Base-by-base conservation (phyloP, 2,888 invertebrate genomes). In the Plagodis dolabraria region DNA sequence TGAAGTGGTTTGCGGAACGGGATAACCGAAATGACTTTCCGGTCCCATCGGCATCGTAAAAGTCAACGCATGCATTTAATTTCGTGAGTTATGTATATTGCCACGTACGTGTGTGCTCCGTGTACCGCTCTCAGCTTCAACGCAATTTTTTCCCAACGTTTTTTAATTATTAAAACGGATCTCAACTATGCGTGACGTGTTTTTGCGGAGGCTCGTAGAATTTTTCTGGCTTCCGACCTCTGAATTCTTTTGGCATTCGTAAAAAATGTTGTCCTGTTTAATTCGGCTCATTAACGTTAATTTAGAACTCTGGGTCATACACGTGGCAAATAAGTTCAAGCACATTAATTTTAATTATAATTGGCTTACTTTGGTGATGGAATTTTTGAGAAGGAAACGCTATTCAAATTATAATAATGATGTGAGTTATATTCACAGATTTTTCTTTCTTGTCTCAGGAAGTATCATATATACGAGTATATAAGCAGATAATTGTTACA, bases 11-110 rank as follows among this genome's bases (percentile, higher is more conserved):
- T 69, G 69, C 70, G 74, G 75, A 76, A 75, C 80, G 74, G 83
- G 83, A 82, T 83, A 84, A 81, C 75, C 81, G 82, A 75, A 80
- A 87, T 82, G 83, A 85, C 84, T 85, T 83, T 76, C 83, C 82
- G 78, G 80, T 78, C 85, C 79, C 86, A 59, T 58, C 55, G 83
- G 85, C 75, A 74, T 77, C 83, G 83, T 87, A 86, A 87, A 86
- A 85, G 81, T 85, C 86, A 82, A 85, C 87, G 85, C 85, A 82
- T 86, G 86, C 86, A 85, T 85, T 86, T 86, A 85, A 86, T 86
- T 85, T 80, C 67, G 71, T 76, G 77, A 83, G 79, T 82, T 84
- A 86, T 80, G 69, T 67, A 67, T 65, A 61, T 63, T 64, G 60
- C 51, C 49, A 44, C 36, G 49, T 52, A 60, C 59, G 51, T 60